These are phyloP conservation scores for Stigmatopora nigra DNA, from an alignment of 2,113 vertebrate genomes.

Conservation along the genomic window DNA sequence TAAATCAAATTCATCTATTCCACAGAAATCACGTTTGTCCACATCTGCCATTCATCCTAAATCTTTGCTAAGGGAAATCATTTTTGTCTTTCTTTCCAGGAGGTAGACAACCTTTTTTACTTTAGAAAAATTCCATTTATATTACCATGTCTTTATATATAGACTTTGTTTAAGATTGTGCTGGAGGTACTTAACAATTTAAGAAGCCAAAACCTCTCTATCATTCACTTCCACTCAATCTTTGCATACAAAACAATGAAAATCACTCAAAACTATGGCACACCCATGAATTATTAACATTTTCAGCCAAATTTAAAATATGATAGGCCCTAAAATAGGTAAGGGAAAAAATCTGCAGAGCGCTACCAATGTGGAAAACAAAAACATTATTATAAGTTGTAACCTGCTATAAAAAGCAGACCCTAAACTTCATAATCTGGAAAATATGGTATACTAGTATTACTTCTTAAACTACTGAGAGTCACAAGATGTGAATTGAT, in stretches of 20 bases:
- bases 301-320: background rate
- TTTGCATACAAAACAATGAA: background rate
- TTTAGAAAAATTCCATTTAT: slow-evolving; percentile 1
- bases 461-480: too few species aligned
- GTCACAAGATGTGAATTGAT: too few species aligned
- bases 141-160: background rate
- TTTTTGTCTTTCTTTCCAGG: background rate
- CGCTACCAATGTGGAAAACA: too few species aligned
- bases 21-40: background rate
- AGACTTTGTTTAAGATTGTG: background rate
- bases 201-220: background rate
- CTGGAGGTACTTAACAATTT: background rate
- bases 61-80: background rate
- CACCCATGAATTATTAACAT: background rate
- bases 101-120: background rate
- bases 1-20: background rate
- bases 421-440: too few species aligned
- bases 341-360: background rate
- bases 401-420: too few species aligned
- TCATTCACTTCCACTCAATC: background rate
- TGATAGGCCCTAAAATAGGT: background rate
- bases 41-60: slow-evolving; percentile 16
- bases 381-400: too few species aligned
- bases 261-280: background rate
- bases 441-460: too few species aligned